phyloP scores from a whole-genome alignment of 2,888 invertebrate genomes.

The Lepidocyrtinus sp. region DNA sequence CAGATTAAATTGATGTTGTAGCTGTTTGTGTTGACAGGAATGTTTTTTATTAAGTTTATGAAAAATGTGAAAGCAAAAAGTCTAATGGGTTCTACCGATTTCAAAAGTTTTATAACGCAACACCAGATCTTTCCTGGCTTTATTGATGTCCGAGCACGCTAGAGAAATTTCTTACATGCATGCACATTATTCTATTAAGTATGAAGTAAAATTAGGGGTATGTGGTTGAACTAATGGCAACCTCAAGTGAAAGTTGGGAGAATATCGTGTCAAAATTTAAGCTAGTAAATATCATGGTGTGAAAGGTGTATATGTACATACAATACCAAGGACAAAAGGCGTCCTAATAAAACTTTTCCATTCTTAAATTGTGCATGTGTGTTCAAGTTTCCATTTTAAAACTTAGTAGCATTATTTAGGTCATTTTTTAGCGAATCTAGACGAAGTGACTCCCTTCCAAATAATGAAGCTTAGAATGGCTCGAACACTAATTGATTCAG shows the following conservation, averaged over 20 bases:
- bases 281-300: not conserved
- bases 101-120: constrained; percentile 27
- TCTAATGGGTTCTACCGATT: not conserved
- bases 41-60: not conserved
- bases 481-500: too few species aligned
- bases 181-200: constrained; percentile 44
- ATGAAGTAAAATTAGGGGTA: constrained; percentile 38
- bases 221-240: constrained; percentile 30
- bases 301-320: constrained; percentile 5
- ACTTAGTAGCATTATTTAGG: too few species aligned
- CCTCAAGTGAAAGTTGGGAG: constrained; percentile 11
- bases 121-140: constrained; percentile 5
- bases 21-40: too few species aligned
- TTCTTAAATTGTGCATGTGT: not conserved
- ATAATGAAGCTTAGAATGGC: too few species aligned
- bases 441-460: too few species aligned
- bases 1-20: too few species aligned
- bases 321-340: not conserved
- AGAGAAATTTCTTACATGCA: constrained; percentile 19
- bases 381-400: too few species aligned
- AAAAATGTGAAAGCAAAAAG: not conserved
- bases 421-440: too few species aligned
- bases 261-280: constrained; percentile 3
- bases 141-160: constrained; percentile 31
- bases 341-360: not conserved